phyloP scores from a whole-genome alignment of 2,888 invertebrate species.

The Ditula angustiorana region DNA sequence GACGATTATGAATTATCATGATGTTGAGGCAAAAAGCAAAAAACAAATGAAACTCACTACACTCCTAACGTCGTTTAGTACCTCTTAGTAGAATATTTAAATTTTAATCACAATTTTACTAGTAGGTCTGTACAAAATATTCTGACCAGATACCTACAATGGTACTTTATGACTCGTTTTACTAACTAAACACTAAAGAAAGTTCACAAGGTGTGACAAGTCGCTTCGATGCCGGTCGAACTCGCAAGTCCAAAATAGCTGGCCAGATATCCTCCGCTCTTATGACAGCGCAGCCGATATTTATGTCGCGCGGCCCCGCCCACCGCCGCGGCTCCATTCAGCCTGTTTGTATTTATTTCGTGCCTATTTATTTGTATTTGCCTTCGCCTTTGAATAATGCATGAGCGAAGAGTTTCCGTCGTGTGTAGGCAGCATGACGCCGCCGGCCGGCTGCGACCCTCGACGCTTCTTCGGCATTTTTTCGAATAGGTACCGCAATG shows the following conservation, averaged over 20 bases:
- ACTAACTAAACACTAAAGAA: neutral
- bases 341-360: conserved; percentile 85
- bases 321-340: conserved; percentile 82
- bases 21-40: too few relatives aligned
- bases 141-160: too few relatives aligned
- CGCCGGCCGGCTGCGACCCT: conserved; percentile 57
- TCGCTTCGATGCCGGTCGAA: conserved; percentile 43
- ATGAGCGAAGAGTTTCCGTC: conserved; percentile 83
- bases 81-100: too few relatives aligned
- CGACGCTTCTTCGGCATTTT: conserved; percentile 56
- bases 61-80: too few relatives aligned
- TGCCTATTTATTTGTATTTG: conserved; percentile 86
- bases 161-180: too few relatives aligned
- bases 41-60: too few relatives aligned
- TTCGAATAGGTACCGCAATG: conserved; percentile 44
- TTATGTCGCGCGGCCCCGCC: conserved; percentile 83
- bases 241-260: conserved; percentile 72
- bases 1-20: too few relatives aligned
- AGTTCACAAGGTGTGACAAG: conserved; percentile 25
- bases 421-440: conserved; percentile 86
- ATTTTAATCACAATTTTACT: too few relatives aligned
- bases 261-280: conserved; percentile 74
- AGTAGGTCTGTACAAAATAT: too few relatives aligned
- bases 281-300: conserved; percentile 81
- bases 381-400: conserved; percentile 82